Conservation (phyloP, 1,140 invertebrate genomes). For the Andricus grossulariae region DNA sequence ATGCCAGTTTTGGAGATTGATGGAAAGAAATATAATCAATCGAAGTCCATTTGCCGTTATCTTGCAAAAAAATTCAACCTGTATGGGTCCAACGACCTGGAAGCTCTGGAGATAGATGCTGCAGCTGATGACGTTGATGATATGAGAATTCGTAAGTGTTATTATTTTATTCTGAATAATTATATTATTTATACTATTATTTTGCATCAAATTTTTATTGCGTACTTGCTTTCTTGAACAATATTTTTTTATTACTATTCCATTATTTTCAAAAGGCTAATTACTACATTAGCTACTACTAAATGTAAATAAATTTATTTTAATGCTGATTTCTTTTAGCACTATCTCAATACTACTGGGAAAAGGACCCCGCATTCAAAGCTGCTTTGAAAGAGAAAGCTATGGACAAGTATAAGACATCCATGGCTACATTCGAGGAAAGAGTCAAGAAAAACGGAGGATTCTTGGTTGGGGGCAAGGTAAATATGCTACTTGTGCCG, state of each 20-base stretch:
- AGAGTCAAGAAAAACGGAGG: constrained; percentile 72
- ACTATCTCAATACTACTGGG: constrained; percentile 51
- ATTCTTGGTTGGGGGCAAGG: constrained; percentile 74
- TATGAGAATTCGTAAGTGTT: constrained; percentile 57
- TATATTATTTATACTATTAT: neutral
- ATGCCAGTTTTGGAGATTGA: constrained; percentile 63
- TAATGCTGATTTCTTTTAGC: constrained; percentile 31
- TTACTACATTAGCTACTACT: no score
- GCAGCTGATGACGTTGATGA: constrained; percentile 59
- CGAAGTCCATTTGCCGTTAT: constrained; percentile 63
- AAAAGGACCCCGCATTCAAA: constrained; percentile 54
- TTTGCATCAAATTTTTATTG: neutral
- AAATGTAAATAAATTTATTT: neutral
- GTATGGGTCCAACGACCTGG: constrained; percentile 54
- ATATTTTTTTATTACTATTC: no score
- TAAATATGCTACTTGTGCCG: constrained; percentile 41
- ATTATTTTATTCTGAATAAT: constrained; percentile 13
- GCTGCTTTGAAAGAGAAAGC: constrained; percentile 58
- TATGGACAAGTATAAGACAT: constrained; percentile 61
- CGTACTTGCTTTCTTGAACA: neutral
- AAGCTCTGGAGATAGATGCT: constrained; percentile 57
- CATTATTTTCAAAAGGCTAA: no score
- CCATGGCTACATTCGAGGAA: constrained; percentile 72
- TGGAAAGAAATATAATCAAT: constrained; percentile 60
- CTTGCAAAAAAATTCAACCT: constrained; percentile 62